Evolutionary conservation across 2,888 invertebrate species (phyloP).

Genomic region (Bruchidius siliquastri): DNA sequence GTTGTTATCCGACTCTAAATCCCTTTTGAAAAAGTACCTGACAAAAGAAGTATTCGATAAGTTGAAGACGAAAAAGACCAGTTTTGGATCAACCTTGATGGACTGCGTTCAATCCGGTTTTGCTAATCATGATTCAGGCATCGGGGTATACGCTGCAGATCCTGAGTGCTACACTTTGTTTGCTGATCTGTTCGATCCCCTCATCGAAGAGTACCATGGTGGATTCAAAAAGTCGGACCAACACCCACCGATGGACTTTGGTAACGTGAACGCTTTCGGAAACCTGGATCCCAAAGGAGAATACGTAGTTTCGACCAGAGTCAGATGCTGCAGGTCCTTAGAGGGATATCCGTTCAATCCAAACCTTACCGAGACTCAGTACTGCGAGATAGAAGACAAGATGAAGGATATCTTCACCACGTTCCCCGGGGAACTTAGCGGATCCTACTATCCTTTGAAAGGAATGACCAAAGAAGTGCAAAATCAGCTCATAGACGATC

Average conservation of each 20-base stretch:
- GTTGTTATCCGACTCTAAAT: constrained; percentile 50
- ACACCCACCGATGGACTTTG: constrained; percentile 61
- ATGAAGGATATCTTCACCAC: constrained; percentile 38
- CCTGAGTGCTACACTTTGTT: constrained; percentile 64
- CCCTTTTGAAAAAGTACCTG: constrained; percentile 61
- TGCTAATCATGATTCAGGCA: constrained; percentile 60
- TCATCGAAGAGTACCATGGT: constrained; percentile 65
- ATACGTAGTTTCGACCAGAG: constrained; percentile 62
- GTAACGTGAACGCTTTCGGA: constrained; percentile 50
- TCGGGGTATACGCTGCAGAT: constrained; percentile 65
- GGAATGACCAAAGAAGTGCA: constrained; percentile 91
- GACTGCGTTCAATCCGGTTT: constrained; percentile 64
- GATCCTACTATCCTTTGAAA: constrained; percentile 86
- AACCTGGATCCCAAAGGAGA: constrained; percentile 58
- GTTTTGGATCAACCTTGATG: constrained; percentile 56
- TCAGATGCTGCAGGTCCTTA: constrained; percentile 60
- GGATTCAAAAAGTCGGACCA: constrained; percentile 54
- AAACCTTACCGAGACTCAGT: constrained; percentile 59
- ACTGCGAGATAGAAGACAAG: constrained; percentile 58
- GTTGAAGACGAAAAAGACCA: constrained; percentile 55
- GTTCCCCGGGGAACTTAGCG: constrained; percentile 69
- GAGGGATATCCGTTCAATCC: constrained; percentile 65
- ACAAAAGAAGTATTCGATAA: constrained; percentile 52
- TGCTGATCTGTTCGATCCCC: constrained; percentile 60
- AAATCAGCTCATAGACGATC: constrained; percentile 92